Evolutionary conservation across 2,797 vertebrate genomes (phyloP).

Genomic region (Mus minutoides): DNA sequence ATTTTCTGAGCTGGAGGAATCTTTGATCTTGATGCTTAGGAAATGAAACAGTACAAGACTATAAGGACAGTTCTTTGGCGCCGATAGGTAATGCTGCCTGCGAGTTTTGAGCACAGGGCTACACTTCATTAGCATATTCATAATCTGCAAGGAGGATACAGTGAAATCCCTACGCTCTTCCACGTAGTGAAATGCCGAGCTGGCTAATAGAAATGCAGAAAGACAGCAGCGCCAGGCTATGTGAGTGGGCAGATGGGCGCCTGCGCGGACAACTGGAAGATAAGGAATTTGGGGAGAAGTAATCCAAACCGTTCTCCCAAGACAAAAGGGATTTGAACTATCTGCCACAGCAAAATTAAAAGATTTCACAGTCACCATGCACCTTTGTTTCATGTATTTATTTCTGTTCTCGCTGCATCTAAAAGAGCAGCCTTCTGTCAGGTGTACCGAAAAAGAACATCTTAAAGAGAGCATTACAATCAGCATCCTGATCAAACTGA

Average conservation of each 20-base stretch:
- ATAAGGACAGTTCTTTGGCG: slow-evolving; percentile 48
- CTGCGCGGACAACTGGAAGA: background rate
- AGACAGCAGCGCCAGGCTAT: background rate
- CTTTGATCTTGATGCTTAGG: slow-evolving; percentile 55
- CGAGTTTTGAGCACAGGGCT: background rate
- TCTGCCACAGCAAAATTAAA: background rate
- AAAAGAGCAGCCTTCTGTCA: slow-evolving; percentile 12
- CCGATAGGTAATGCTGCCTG: background rate
- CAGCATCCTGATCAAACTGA: background rate
- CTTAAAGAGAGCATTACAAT: background rate
- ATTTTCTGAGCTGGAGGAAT: slow-evolving; percentile 60
- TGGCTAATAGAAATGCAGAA: slow-evolving; percentile 56
- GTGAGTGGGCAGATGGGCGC: slow-evolving; percentile 41
- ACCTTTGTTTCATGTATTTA: background rate
- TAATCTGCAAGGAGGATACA: slow-evolving; percentile 31
- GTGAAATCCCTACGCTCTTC: slow-evolving; percentile 40
- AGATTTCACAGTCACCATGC: background rate
- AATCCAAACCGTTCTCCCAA: slow-evolving; percentile 35
- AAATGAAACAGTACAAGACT: slow-evolving; percentile 2
- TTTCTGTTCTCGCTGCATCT: background rate
- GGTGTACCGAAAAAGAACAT: background rate
- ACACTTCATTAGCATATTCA: slow-evolving; percentile 53
- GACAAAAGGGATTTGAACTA: slow-evolving; percentile 44
- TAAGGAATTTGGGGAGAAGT: slow-evolving; percentile 40
- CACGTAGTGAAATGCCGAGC: slow-evolving; percentile 49